Evolutionary conservation across 2,888 invertebrate genomes (phyloP).

Genomic region (Xiphydria camelus): DNA sequence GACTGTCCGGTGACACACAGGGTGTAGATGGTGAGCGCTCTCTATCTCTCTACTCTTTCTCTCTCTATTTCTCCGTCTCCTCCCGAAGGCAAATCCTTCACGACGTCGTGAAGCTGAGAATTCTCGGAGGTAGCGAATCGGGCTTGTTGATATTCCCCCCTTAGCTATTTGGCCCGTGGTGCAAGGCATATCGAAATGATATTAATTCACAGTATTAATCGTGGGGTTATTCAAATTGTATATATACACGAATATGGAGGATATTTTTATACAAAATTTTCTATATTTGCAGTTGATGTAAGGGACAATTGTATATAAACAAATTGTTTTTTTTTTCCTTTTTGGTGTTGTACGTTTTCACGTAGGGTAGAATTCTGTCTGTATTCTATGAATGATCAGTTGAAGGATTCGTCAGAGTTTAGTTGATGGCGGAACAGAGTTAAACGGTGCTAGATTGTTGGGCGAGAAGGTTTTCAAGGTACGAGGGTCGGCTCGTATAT

Average conservation of each 20-base stretch:
- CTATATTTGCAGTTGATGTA: constrained; percentile 34
- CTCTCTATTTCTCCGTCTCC: constrained; percentile 10
- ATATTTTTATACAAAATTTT: constrained; percentile 59
- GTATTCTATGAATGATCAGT: too few species aligned
- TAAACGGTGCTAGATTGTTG: constrained; percentile 25
- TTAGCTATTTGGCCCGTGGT: constrained; percentile 45
- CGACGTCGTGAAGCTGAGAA: background rate
- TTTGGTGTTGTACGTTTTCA: constrained; percentile 15
- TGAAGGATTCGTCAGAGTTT: constrained; percentile 11
- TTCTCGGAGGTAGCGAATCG: background rate
- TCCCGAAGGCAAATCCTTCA: background rate
- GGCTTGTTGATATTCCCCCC: constrained; percentile 24
- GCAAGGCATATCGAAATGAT: constrained; percentile 41
- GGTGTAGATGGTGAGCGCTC: constrained; percentile 16
- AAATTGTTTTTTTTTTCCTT: background rate
- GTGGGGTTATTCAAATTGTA: constrained; percentile 44
- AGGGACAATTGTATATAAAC: constrained; percentile 42
- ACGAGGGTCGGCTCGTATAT: too few species aligned
- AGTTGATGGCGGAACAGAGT: constrained; percentile 26
- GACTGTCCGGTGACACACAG: constrained; percentile 21
- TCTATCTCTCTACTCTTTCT: constrained; percentile 15
- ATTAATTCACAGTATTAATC: constrained; percentile 55
- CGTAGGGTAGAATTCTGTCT: too few species aligned
- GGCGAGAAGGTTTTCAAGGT: constrained; percentile 22
- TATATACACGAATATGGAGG: constrained; percentile 40